phyloP scores from a whole-genome alignment of 2,113 vertebrate species.

The Urocynchramus pylzowi region DNA sequence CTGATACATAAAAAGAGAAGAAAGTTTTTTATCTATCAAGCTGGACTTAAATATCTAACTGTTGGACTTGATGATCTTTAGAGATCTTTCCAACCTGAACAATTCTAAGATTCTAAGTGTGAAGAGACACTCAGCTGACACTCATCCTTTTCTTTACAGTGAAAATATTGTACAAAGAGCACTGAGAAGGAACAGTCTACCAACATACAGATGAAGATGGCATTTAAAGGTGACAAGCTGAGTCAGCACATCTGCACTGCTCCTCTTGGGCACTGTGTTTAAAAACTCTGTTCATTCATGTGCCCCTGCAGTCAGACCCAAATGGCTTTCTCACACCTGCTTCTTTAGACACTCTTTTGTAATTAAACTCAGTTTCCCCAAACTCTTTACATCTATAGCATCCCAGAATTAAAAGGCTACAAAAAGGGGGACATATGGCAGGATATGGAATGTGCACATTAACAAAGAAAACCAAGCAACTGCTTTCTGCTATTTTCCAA shows the following conservation, averaged over 20 bases:
- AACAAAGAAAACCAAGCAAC: neutral
- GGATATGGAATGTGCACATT: neutral
- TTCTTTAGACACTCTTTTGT: neutral
- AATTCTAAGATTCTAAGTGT: neutral
- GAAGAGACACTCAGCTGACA: neutral
- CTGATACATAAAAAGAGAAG: neutral
- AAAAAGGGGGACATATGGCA: neutral
- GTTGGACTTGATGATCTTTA: neutral
- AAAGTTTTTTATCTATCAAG: neutral
- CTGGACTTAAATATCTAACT: neutral
- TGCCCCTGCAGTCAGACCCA: neutral
- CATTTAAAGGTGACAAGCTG: neutral
- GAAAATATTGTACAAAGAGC: neutral
- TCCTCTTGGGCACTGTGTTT: neutral
- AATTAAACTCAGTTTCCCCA: neutral
- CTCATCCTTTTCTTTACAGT: neutral
- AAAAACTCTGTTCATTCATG: neutral
- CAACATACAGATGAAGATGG: neutral
- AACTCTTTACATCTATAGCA: neutral
- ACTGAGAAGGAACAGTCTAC: neutral
- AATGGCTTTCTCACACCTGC: neutral
- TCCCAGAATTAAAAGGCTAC: neutral
- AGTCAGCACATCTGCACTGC: neutral
- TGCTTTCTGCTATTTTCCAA: neutral
- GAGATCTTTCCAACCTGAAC: neutral